Base-by-base conservation (phyloP, 2,113 vertebrate species). In the Etia nguti region DNA sequence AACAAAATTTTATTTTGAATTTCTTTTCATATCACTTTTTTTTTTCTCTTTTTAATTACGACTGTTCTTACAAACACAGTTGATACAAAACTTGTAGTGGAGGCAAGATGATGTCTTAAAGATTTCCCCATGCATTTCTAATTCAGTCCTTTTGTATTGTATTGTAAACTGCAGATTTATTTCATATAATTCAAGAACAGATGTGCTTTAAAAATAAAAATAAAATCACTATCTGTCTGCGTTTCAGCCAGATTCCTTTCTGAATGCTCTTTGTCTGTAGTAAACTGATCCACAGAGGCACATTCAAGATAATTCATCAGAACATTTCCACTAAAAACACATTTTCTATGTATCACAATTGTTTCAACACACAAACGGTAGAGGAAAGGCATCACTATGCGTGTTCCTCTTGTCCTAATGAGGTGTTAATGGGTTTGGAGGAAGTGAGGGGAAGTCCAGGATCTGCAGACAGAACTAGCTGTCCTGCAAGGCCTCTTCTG, bases 401-500 rank as follows among this genome's bases (percentile, higher is more conserved):
- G 22, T 26, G 4, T 26, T 86, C 36, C 80, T 73, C 38, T 16
- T 55, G 10, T 41, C 79, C 62, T 43, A 83, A 79, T 10, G 24
- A 57, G 54, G 52, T 46, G 79, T 79, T 73, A 41, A 68, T 24
- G 43, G 46, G 80, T 60, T 15, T 31, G 20, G 59, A 54, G 54
- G 65, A 88, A 65, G 7, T 8, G 12, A 38, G 20, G 57, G 43
- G 29, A 36, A 55, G 31, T 34, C n/a, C 65, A 75, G 59, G 48
- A 86, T 57, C 83, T 70, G 60, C 43, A 73, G 87, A 87, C 36
- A 73, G 1, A 38, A 80, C 80, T n/a, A 94, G 86, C 90, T 94
- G 79, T 87, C 93, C 94, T 98, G 98, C 91, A 95, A 95, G 88
- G 97, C 96, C 26, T 97, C 97, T 36, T 97, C 97, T 0, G 0